Evolutionary conservation across 2,113 vertebrate species (phyloP).

Genomic region (Pionites leucogaster): DNA sequence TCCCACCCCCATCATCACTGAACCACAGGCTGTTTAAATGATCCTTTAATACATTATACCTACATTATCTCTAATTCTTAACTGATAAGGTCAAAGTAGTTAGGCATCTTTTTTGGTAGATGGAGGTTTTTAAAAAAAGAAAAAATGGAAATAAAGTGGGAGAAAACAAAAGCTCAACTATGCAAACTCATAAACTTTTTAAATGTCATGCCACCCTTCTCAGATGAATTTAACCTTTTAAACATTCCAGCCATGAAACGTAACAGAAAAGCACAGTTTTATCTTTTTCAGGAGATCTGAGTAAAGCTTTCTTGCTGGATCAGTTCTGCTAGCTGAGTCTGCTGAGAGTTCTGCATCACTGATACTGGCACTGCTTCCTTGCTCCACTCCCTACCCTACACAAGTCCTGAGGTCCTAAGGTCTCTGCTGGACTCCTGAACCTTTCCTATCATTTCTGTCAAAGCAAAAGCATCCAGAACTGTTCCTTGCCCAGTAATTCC

Average conservation of each 20-base stretch:
- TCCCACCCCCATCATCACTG: not conserved
- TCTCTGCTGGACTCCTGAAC: not conserved
- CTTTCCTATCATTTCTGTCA: not conserved
- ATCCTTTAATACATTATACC: not conserved
- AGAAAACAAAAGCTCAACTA: slow-evolving; percentile 13
- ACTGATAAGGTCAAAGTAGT: not conserved
- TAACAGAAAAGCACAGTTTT: not conserved
- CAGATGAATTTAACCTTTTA: not conserved
- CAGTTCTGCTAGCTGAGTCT: too few relatives aligned
- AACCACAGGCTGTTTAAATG: not conserved
- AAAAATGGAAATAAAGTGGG: not conserved
- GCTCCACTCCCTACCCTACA: not conserved
- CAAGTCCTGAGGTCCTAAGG: not conserved
- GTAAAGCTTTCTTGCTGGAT: not conserved
- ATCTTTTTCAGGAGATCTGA: not conserved
- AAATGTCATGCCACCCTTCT: not conserved
- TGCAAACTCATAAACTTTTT: slow-evolving; percentile 34
- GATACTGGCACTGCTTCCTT: not conserved
- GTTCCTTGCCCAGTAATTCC: not conserved
- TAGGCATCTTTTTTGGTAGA: not conserved
- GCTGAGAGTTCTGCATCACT: not conserved
- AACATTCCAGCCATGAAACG: not conserved
- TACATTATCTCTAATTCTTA: slow-evolving; percentile 14
- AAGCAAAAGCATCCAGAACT: not conserved
- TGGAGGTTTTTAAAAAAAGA: not conserved